Conservation (phyloP, 1,140 invertebrate genomes). For the Heliconius nattereri region DNA sequence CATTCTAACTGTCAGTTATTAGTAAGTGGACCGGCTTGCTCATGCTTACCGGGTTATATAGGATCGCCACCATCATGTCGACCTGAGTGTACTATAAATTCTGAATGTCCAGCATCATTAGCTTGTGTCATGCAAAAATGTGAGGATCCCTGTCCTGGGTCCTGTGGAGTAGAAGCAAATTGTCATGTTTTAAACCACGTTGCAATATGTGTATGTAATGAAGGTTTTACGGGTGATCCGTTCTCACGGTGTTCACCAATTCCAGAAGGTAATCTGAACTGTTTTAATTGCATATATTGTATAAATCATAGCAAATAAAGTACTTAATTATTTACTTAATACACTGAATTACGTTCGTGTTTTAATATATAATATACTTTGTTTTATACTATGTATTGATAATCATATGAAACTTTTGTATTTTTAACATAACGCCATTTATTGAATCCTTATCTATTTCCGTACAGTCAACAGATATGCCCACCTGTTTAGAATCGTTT, state of each 20-base stretch:
- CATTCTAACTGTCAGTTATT: slow-evolving; percentile 89
- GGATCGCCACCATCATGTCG: slow-evolving; percentile 89
- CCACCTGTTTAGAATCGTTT: too few species aligned
- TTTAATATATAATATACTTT: too few species aligned
- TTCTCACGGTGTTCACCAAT: slow-evolving; percentile 85
- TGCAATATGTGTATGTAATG: slow-evolving; percentile 87
- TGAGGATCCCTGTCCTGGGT: slow-evolving; percentile 88
- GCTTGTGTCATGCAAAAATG: slow-evolving; percentile 89
- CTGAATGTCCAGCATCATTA: slow-evolving; percentile 86
- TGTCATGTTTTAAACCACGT: slow-evolving; percentile 88
- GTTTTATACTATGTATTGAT: too few species aligned
- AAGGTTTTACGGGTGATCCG: slow-evolving; percentile 88
- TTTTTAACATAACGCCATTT: too few species aligned
- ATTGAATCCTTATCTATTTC: too few species aligned
- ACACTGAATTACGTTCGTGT: too few species aligned
- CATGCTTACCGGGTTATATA: slow-evolving; percentile 87
- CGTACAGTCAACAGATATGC: too few species aligned
- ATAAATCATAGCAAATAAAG: not conserved
- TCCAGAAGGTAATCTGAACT: slow-evolving; percentile 62
- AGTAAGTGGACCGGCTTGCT: slow-evolving; percentile 87
- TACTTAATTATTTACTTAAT: too few species aligned
- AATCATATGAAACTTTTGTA: too few species aligned
- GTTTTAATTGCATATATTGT: not conserved
- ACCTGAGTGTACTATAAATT: slow-evolving; percentile 87
- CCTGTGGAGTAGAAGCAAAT: slow-evolving; percentile 87